Conservation (phyloP, 2,888 invertebrate genomes). For the Heliconius ethilla region DNA sequence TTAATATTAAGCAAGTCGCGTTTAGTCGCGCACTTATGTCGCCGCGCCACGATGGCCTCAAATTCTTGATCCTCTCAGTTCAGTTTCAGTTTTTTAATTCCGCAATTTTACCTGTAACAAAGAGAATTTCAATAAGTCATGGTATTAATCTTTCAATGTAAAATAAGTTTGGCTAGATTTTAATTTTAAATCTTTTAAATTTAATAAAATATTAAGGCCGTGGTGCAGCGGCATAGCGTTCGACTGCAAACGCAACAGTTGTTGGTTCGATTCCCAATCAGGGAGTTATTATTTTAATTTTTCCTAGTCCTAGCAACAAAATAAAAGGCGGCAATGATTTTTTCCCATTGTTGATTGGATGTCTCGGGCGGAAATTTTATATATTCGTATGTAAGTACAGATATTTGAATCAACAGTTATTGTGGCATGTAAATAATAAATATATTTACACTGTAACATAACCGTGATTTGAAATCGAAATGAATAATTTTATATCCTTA, state of each 20-base stretch:
- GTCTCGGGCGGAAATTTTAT: background rate
- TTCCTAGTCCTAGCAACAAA: background rate
- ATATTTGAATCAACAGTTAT: no score
- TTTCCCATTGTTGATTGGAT: background rate
- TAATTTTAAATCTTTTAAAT: no score
- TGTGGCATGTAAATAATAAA: background rate
- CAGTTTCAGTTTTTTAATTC: background rate
- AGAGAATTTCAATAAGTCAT: background rate
- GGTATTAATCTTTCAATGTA: background rate
- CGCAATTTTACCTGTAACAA: slow-evolving; percentile 20
- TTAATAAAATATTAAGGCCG: background rate
- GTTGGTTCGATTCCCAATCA: background rate
- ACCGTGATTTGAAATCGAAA: slow-evolving; percentile 30
- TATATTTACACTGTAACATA: background rate
- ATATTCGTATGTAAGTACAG: no score
- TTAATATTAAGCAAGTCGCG: no score
- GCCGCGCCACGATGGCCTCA: no score
- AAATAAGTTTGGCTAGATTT: no score
- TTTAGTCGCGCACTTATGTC: no score
- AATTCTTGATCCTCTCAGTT: background rate
- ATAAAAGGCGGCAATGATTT: background rate
- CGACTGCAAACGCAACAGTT: no score
- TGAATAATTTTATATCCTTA: slow-evolving; percentile 31
- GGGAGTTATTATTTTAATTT: background rate
- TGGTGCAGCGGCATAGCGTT: background rate